Evolutionary conservation across 2,113 vertebrate genomes (phyloP).

Genomic region (Odontophorus gujanensis): DNA sequence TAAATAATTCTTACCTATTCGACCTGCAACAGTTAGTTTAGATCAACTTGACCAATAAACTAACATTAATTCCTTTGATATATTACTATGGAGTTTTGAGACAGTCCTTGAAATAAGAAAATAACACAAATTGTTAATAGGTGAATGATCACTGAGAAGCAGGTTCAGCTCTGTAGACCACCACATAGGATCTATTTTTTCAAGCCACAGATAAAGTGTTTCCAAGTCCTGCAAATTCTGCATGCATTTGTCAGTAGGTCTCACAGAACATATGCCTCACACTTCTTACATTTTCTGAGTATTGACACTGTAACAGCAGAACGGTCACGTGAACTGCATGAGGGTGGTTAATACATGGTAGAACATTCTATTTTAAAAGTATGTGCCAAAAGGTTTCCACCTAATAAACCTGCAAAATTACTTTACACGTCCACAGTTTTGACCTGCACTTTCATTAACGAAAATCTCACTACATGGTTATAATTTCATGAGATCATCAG

Average conservation of each 20-base stretch:
- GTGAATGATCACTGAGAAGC: background rate
- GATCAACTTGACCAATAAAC: background rate
- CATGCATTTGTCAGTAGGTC: background rate
- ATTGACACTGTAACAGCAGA: background rate
- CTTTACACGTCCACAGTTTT: background rate
- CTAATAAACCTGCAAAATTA: background rate
- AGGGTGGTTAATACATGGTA: background rate
- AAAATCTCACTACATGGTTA: fast-evolving
- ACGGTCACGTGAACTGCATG: background rate
- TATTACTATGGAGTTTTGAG: background rate
- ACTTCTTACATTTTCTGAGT: background rate
- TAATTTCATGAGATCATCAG: background rate
- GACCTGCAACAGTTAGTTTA: background rate
- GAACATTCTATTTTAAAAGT: background rate
- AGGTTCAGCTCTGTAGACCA: background rate
- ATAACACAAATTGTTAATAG: background rate
- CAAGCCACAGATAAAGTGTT: background rate
- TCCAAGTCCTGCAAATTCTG: background rate
- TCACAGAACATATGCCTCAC: background rate
- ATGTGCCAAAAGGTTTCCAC: background rate
- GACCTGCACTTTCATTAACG: background rate
- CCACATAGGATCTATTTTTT: background rate
- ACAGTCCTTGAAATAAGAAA: background rate
- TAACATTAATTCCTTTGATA: background rate
- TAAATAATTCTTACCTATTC: background rate